Base-by-base conservation (phyloP, 2,113 vertebrate genomes). In the Suncus etruscus region DNA sequence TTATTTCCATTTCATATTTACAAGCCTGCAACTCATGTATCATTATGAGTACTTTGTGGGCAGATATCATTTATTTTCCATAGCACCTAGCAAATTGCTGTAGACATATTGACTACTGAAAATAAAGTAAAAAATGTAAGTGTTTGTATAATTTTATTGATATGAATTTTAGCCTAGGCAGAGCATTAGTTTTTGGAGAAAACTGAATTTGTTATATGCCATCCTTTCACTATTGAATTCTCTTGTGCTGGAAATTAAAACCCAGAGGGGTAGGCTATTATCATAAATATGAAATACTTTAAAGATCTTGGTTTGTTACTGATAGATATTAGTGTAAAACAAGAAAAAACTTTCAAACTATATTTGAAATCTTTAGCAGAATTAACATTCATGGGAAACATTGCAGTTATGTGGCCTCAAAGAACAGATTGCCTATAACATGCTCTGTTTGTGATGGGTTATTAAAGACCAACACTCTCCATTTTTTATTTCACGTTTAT, bases 351-450 rank as follows among this genome's bases (percentile, higher is more conserved):
- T 15, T 89, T 45, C 24, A 70, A 84, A 65, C n/a, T 82, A 65
- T 65, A 95, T 58, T 68, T 89, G 76, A 78, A 11, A 3, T 61
- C 79, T 94, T 91, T 87, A 84, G 22, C 11, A 51, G 2, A 95
- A 92, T 89, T 89, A 95, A 63, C 16, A 74, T 97, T 96, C 79
- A 88, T 70, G 31, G 70, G 79, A 90, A 90, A 47, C 86, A 66
- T 63, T 16, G 63, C 83, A 93, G 72, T 91, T 89, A 89, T 82
- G 66, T 75, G 92, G 87, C 79, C 85, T 92, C 90, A 80, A 83
- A 88, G 95, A 98, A 97, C 97, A 98, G 97, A 98, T 98, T 97
- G 95, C 54, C 94, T 93, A 92, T 96, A 96, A 96, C 95, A 47
- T 50, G 95, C 93, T 94, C 95, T 94, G 90, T 32, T 91, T 96